phyloP scores from a whole-genome alignment of 2,888 invertebrate genomes.

The Spatulosminthurus flaviceps region DNA sequence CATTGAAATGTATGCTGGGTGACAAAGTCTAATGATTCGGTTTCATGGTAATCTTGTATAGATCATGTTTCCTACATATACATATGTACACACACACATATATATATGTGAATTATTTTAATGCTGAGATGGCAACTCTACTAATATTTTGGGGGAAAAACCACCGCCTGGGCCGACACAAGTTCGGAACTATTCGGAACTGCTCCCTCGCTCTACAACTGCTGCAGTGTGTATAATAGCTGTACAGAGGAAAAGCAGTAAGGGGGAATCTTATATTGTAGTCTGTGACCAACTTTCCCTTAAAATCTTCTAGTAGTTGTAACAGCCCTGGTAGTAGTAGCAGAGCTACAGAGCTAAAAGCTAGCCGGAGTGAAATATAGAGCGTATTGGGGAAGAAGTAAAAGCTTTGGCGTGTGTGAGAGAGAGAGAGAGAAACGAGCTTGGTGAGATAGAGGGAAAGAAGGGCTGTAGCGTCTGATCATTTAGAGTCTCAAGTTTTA shows the following conservation, averaged over 20 bases:
- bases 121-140: constrained; percentile 11
- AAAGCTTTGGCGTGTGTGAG: constrained; percentile 5
- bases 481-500: not conserved
- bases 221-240: constrained; percentile 5
- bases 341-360: not conserved
- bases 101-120: constrained; percentile 18
- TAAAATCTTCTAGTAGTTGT: not conserved
- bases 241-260: not conserved
- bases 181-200: not conserved
- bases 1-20: not conserved
- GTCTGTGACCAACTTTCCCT: not conserved
- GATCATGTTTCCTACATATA: not conserved
- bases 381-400: constrained; percentile 6
- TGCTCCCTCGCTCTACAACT: not conserved
- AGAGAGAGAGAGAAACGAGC: constrained; percentile 14
- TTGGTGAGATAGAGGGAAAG: not conserved
- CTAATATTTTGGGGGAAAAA: constrained; percentile 2
- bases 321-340: not conserved
- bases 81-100: no score
- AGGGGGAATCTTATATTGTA: constrained; percentile 1
- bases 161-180: not conserved
- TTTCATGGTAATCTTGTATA: not conserved
- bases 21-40: not conserved
- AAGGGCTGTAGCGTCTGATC: constrained; percentile 1
- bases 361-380: not conserved